Percentiles rank a stretch among this genome's conserved stretches.
Evolutionary conservation across 2,888 invertebrate genomes (phyloP).

Genomic region (Torymus aiolomorphi): DNA sequence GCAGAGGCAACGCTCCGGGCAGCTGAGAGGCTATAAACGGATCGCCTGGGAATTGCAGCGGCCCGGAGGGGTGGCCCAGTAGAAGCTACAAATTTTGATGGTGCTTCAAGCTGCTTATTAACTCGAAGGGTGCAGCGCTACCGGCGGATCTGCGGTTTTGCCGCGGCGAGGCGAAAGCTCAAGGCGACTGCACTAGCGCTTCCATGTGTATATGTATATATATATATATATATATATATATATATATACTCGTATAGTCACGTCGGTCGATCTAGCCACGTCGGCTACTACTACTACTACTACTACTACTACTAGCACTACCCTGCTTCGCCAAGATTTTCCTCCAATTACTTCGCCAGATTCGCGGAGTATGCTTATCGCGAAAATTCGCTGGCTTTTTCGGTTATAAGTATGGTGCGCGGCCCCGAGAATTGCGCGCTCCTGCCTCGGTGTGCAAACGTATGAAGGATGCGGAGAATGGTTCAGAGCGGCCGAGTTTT

Average conservation of each 20-base stretch:
- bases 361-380: slow-evolving; percentile 16
- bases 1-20: slow-evolving; percentile 27
- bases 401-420: not conserved
- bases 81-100: slow-evolving; percentile 68
- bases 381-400: not conserved
- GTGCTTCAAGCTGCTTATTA: slow-evolving; percentile 68
- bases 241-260: too few relatives aligned
- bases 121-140: slow-evolving; percentile 57
- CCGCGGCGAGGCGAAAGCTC: not conserved
- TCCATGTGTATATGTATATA: too few relatives aligned
- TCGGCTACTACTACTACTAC: too few relatives aligned
- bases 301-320: not conserved
- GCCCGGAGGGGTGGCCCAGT: slow-evolving; percentile 24
- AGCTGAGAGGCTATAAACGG: slow-evolving; percentile 59
- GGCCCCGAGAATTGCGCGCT: slow-evolving; percentile 8
- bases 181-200: not conserved
- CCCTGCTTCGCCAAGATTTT: slow-evolving; percentile 41
- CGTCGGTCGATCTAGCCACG: too few relatives aligned
- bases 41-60: slow-evolving; percentile 63
- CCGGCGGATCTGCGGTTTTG: slow-evolving; percentile 33
- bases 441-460: too few relatives aligned
- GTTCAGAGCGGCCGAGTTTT: not conserved
- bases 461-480: too few relatives aligned
- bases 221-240: too few relatives aligned
- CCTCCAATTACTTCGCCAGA: slow-evolving; percentile 45